Base-by-base conservation (phyloP, 2,888 invertebrate species). In the Prenolepis imparis region DNA sequence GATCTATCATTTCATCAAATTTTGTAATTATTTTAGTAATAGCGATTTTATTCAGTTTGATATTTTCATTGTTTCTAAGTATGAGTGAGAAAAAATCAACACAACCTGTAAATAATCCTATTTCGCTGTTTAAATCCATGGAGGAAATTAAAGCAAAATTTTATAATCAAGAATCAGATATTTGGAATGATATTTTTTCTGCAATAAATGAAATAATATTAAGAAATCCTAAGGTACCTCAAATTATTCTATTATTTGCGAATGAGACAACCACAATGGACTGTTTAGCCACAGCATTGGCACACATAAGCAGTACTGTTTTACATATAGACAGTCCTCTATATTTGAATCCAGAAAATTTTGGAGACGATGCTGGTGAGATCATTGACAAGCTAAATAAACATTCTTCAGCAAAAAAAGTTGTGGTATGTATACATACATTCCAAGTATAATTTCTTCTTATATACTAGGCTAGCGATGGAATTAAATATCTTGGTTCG, bases 221-320 rank as follows among this genome's bases (percentile, higher is more conserved):
- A 12, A 72, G 8, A 36, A 72, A 87, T 12, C 91, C 92, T 2
- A 85, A 92, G 36, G 93, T 91, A 85, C 95, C 95, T 12, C 92
- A 94, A 39, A 93, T 95, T n/a, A 93, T 95, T 85, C 85, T 95
- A 75, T 90, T 95, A 15, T 89, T 95, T 75, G 95, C 95, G 63
- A 92, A 94, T 70, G 88, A 92, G 59, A 91, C 87, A 0, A 24
- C 83, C 48, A 88, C 89, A 11, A 86, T 92, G 68, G 86, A 90
- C 44, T 93, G 94, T 83, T 93, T 95, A 41, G 91, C 95, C 55
- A 74, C 86, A 70, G 86, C 91, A n/a, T 84, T 95, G 36, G 94
- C 94, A 0, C 86, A 91, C 63, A 91, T 93, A 82, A 94, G 94
- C 72, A 91, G 92, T 44, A 91, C 89, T 83, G 91, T 92, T 66